Percentiles rank a stretch among this genome's conserved stretches.
These are phyloP conservation scores for Barbus barbus DNA, from an alignment of 2,113 vertebrate genomes.

Conservation along the genomic window DNA sequence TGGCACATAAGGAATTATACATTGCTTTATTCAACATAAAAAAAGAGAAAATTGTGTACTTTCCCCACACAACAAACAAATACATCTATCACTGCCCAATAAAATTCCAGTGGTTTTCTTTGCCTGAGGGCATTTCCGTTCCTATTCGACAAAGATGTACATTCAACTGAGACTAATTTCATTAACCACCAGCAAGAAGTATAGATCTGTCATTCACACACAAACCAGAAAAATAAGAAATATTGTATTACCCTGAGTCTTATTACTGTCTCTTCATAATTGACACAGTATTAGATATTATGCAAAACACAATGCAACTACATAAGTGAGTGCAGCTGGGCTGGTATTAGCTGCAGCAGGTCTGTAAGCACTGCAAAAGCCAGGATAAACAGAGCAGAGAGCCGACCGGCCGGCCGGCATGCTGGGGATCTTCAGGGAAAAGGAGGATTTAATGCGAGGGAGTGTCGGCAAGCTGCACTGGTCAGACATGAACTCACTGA, in stretches of 20 bases:
- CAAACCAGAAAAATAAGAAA: slow-evolving; percentile 2
- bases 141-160: not conserved
- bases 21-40: not conserved
- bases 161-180: slow-evolving; percentile 19
- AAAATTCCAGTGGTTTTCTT: not conserved
- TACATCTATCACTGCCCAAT: not conserved
- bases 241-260: not conserved
- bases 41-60: not conserved
- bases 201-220: not conserved
- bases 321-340: slow-evolving; percentile 24
- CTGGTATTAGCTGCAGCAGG: slow-evolving; percentile 22
- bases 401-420: slow-evolving; percentile 10
- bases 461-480: slow-evolving; percentile 2
- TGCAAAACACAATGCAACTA: slow-evolving; percentile 27
- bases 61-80: not conserved
- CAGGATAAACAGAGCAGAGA: slow-evolving; percentile 38
- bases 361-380: slow-evolving; percentile 37
- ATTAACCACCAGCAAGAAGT: not conserved
- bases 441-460: not conserved
- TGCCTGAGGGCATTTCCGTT: not conserved
- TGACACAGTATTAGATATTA: slow-evolving; percentile 37
- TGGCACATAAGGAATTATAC: not conserved
- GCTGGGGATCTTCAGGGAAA: slow-evolving; percentile 6
- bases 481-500: slow-evolving; percentile 21
- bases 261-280: slow-evolving; percentile 1